Conservation (phyloP, 2,888 invertebrate genomes). For the Agrenia bidenticulata region DNA sequence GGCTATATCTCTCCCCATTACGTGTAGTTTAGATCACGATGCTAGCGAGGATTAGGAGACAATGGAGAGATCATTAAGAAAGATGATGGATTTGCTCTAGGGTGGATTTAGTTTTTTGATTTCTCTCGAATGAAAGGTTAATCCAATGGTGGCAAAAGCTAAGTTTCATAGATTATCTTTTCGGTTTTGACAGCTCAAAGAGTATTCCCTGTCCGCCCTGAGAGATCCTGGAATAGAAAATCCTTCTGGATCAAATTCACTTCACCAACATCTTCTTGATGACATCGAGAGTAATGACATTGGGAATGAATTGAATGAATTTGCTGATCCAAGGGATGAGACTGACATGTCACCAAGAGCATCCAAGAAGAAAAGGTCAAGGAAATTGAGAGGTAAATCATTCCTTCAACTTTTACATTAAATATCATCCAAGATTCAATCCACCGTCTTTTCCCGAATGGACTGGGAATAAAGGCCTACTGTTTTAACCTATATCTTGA, state of each 20-base stretch:
- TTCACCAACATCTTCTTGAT: constrained; percentile 39
- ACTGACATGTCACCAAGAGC: constrained; percentile 34
- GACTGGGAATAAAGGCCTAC: no score
- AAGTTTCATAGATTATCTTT: constrained; percentile 24
- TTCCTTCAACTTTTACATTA: not conserved
- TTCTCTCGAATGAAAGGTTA: constrained; percentile 22
- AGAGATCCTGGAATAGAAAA: constrained; percentile 37
- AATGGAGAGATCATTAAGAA: no score
- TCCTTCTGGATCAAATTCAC: constrained; percentile 26
- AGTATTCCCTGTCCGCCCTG: constrained; percentile 50
- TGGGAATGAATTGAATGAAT: constrained; percentile 49
- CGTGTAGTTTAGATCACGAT: no score
- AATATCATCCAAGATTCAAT: no score
- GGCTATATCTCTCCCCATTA: no score
- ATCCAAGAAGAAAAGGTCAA: constrained; percentile 44
- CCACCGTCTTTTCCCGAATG: no score
- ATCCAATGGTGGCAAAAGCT: constrained; percentile 38
- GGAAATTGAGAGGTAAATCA: constrained; percentile 45
- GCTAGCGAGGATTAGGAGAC: not conserved
- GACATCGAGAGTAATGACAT: constrained; percentile 51
- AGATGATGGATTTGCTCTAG: not conserved
- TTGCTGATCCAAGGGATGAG: constrained; percentile 42
- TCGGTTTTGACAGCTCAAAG: constrained; percentile 48
- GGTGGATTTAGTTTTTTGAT: constrained; percentile 24
- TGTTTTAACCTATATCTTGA: no score